Conservation (phyloP, 2,797 vertebrate genomes). For the Myotis vivesi region DNA sequence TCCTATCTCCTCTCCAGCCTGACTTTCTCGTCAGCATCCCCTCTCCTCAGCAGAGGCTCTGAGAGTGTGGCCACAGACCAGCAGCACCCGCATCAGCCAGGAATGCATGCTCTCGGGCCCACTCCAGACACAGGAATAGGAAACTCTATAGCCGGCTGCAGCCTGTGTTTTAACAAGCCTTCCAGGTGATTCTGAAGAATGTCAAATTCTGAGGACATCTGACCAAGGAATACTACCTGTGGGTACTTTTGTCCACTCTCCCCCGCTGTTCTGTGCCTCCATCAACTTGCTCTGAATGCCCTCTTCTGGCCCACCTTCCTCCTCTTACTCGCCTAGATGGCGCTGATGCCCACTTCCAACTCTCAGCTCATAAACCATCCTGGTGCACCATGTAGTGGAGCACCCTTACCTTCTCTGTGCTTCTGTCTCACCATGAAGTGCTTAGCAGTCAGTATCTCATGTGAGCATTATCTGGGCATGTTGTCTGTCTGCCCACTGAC, state of each 20-base stretch:
- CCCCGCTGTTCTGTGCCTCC: neutral
- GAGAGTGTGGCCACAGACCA: accelerated
- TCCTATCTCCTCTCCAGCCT: neutral
- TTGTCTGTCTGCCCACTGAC: neutral
- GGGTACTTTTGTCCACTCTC: neutral
- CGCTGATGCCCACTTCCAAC: neutral
- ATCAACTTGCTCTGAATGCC: neutral
- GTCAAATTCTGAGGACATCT: neutral
- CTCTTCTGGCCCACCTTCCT: neutral
- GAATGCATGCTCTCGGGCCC: neutral
- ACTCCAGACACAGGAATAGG: neutral
- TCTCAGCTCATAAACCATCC: neutral
- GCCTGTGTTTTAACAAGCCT: neutral
- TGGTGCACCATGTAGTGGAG: neutral
- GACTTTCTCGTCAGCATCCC: neutral
- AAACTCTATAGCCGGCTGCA: neutral
- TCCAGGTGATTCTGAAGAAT: neutral
- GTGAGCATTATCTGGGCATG: neutral
- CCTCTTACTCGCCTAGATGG: accelerated
- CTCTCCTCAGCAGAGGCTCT: neutral
- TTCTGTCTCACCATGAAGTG: neutral
- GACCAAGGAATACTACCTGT: accelerated
- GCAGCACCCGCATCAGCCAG: neutral
- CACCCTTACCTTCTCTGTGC: neutral
- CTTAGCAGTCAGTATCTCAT: neutral